These are phyloP conservation scores for Dissostichus mawsoni DNA, from an alignment of 2,113 vertebrate genomes.

Conservation along the genomic window DNA sequence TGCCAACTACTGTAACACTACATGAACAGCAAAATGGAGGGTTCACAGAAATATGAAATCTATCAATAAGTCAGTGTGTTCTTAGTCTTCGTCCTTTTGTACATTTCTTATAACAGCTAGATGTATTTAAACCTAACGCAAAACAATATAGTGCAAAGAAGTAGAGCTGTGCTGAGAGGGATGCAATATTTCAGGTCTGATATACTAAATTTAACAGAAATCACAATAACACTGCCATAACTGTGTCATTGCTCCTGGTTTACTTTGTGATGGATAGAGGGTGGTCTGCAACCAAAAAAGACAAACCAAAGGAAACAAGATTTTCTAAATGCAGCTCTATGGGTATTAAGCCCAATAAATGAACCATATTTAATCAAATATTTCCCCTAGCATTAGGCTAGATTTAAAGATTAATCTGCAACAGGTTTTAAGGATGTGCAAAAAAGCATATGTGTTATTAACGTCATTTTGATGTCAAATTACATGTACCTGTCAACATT, in stretches of 20 bases:
- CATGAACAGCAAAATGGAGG: no score
- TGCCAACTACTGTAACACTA: not conserved
- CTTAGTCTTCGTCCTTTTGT: not conserved
- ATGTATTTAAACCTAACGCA: no score
- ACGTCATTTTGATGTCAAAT: not conserved
- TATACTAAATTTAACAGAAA: not conserved
- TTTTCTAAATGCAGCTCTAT: not conserved
- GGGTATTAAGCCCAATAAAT: not conserved
- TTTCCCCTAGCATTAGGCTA: not conserved
- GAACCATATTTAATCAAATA: not conserved
- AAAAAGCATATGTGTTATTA: no score
- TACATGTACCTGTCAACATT: not conserved
- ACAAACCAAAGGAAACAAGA: not conserved
- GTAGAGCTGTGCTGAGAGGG: not conserved
- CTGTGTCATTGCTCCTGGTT: not conserved
- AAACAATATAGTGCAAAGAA: not conserved
- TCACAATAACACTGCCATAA: not conserved
- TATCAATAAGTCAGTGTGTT: not conserved
- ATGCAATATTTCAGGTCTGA: not conserved
- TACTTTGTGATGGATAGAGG: not conserved
- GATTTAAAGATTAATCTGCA: not conserved
- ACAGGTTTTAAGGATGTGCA: not conserved
- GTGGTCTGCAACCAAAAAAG: not conserved
- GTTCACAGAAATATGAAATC: not conserved
- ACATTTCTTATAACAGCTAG: not conserved